These are phyloP conservation scores for Pandemis corylana DNA, from an alignment of 2,888 invertebrate species.

Conservation along the genomic window DNA sequence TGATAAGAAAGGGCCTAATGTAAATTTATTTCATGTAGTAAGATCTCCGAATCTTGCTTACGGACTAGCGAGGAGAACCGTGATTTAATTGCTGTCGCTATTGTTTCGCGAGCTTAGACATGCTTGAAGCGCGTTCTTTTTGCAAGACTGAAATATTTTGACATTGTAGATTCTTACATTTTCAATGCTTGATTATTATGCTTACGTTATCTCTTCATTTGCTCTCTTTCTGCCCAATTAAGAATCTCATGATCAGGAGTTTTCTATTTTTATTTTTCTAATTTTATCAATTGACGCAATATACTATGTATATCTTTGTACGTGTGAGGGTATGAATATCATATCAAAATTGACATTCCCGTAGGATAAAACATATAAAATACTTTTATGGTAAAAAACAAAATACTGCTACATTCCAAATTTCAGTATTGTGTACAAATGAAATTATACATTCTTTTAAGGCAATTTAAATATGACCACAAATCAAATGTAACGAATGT, in stretches of 20 bases:
- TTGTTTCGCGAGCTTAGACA: constrained; percentile 14
- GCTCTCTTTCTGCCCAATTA: constrained; percentile 39
- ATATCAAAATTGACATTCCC: constrained; percentile 49
- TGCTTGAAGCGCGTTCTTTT: constrained; percentile 33
- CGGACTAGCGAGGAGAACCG: constrained; percentile 30
- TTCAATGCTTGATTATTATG: constrained; percentile 9
- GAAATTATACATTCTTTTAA: constrained; percentile 21
- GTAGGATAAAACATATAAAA: constrained; percentile 37
- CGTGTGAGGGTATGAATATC: constrained; percentile 41
- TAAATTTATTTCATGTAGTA: constrained; percentile 39
- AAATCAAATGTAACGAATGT: constrained; percentile 2
- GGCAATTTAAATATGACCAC: constrained; percentile 10
- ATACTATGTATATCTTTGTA: constrained; percentile 23
- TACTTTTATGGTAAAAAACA: constrained; percentile 35
- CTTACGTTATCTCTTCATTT: constrained; percentile 30
- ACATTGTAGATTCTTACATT: constrained; percentile 16
- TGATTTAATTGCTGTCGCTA: constrained; percentile 7
- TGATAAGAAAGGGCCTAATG: constrained; percentile 42
- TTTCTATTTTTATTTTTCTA: constrained; percentile 13
- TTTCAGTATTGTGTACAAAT: constrained; percentile 50
- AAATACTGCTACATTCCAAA: constrained; percentile 59
- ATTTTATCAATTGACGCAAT: constrained; percentile 22
- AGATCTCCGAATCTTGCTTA: constrained; percentile 32
- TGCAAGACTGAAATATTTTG: constrained; percentile 34
- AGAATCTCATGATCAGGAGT: constrained; percentile 38